Base-by-base conservation (phyloP, 2,888 invertebrate species). In the Branchipolynoe longqiensis region DNA sequence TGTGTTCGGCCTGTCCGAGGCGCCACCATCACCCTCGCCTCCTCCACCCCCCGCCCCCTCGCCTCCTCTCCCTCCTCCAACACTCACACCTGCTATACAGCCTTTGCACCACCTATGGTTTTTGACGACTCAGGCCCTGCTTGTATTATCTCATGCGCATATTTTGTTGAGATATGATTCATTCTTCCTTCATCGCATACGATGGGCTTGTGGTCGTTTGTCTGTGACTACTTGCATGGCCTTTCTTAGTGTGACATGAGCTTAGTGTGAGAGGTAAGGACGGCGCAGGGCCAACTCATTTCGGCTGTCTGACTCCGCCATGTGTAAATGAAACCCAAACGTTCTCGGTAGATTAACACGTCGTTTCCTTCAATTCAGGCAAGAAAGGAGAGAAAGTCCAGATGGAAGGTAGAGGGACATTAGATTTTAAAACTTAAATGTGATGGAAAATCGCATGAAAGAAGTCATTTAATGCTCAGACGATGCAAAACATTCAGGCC, bases 321-420 rank as follows among this genome's bases (percentile, higher is more conserved):
- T 38, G 36, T 69, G 69, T 69, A 36, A 6, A 69, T 14, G 58
- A 58, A 69, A 38, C 38, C 18, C 33, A 38, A 62, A 0, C 33
- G 18, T 69, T 69, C 38, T 25, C 38, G 28, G 25, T 33, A 69
- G 18, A 69, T 12, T 69, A 69, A 69, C 38, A 69, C 36, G n/a
- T 69, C 36, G 69, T 69, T 69, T 69, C 36, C 69, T 69, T 69
- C 36, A 69, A 69, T 69, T 69, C 69, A 69, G 69, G 69, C 69
- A 69, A 69, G 69, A 69, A 69, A 69, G 69, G 69, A 69, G 69
- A 69, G 69, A 69, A 38, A 69, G 36, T 69, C 36, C 69, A 69
- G 69, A 69, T 38, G 69, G 69, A 69, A 69, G 69, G 69, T 69
- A 69, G 69, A 69, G 36, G 14, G 69, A 33, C 69, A 69, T 69